Percentiles rank a stretch among this genome's conserved stretches.
These are phyloP conservation scores for Lasaia peninsularis DNA, from an alignment of 1,140 invertebrate species.

Conservation along the genomic window DNA sequence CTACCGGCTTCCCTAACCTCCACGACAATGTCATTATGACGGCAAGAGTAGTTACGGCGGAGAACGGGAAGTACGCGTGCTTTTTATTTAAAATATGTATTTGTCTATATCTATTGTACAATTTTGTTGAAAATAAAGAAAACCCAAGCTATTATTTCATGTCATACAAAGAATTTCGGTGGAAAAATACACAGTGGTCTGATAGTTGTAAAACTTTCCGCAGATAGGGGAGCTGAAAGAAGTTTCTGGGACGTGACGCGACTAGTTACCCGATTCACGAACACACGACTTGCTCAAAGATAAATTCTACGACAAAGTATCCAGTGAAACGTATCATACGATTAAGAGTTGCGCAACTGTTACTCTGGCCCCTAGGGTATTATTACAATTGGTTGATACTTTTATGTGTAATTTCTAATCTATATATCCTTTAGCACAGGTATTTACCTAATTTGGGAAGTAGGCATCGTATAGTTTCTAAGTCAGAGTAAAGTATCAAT, in stretches of 20 bases:
- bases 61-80: too few species aligned
- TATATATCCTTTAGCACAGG: too few species aligned
- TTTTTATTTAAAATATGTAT: too few species aligned
- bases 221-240: conserved; percentile 5
- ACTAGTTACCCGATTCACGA: not conserved
- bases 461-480: too few species aligned
- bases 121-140: not conserved
- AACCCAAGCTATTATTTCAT: not conserved
- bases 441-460: too few species aligned
- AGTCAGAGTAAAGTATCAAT: too few species aligned
- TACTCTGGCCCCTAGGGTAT: not conserved
- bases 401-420: too few species aligned
- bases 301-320: conserved; percentile 3
- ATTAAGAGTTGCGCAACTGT: not conserved
- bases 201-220: conserved; percentile 6
- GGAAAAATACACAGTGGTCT: conserved; percentile 3
- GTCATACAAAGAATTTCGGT: conserved; percentile 1
- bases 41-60: too few species aligned
- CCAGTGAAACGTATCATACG: conserved; percentile 1
- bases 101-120: not conserved
- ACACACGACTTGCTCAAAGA: conserved; percentile 1
- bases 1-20: too few species aligned
- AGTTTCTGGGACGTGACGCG: conserved; percentile 5
- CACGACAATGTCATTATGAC: too few species aligned
- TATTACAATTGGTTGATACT: too few species aligned